Evolutionary conservation across 2,888 invertebrate species (phyloP).

Genomic region (Ornithoptera alexandrae): DNA sequence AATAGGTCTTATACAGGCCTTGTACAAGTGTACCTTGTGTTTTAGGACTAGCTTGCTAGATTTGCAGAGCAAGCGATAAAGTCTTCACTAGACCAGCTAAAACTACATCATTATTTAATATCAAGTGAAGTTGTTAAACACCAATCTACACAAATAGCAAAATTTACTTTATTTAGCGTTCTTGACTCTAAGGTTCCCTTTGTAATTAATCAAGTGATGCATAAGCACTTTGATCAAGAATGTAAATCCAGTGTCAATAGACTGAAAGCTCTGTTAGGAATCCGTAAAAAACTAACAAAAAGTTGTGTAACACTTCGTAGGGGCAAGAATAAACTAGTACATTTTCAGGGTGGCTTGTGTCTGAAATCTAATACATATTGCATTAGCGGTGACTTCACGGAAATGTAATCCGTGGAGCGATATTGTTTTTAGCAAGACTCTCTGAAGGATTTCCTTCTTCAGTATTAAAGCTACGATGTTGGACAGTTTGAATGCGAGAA

Average conservation of each 20-base stretch:
- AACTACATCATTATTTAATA: too few relatives aligned
- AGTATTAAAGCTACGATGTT: slow-evolving; percentile 35
- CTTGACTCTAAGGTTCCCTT: not conserved
- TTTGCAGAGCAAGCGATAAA: too few relatives aligned
- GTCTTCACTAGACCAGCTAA: too few relatives aligned
- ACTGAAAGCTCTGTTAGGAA: not conserved
- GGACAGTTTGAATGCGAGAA: too few relatives aligned
- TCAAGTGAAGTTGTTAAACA: too few relatives aligned
- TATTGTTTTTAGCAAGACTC: slow-evolving; percentile 46
- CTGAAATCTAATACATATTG: slow-evolving; percentile 62
- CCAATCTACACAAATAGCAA: too few relatives aligned
- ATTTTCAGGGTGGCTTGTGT: slow-evolving; percentile 19
- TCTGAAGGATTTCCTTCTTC: slow-evolving; percentile 36
- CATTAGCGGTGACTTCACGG: slow-evolving; percentile 52
- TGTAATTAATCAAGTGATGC: not conserved
- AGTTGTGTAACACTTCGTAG: slow-evolving; percentile 9
- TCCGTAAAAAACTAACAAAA: slow-evolving; percentile 16
- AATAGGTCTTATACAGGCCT: too few relatives aligned
- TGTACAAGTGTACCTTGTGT: too few relatives aligned
- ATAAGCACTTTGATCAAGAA: not conserved
- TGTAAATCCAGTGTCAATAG: not conserved
- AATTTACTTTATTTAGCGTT: not conserved
- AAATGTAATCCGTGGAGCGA: slow-evolving; percentile 52
- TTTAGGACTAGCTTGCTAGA: not conserved
- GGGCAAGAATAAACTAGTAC: slow-evolving; percentile 17